Base-by-base conservation (phyloP, 2,113 vertebrate genomes). In the Crotophaga sulcirostris region DNA sequence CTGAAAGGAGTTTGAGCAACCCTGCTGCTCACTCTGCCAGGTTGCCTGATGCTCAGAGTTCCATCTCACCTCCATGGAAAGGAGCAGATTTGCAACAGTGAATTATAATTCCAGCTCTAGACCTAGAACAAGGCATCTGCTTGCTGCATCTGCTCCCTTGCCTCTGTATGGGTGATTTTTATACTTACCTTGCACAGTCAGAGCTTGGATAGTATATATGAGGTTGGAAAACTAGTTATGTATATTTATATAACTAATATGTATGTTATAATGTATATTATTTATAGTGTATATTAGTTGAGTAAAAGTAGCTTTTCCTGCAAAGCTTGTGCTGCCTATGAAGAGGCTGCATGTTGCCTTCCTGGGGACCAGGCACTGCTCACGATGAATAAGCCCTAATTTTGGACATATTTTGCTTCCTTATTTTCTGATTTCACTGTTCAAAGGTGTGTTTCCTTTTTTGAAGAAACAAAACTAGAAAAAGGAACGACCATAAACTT, bases 391-490 rank as follows among this genome's bases (percentile, higher is more conserved):
- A 82, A 62, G 17, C 34, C 28, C 62, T 69, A 60, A 33, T 92
- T 85, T 73, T 1, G 7, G 52, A 60, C 67, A 40, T 0, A 10
- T 68, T 85, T 84, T 82, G 28, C 85, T 96, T 96, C 94, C 96
- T 81, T 92, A 56, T 96, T 97, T 96, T 94, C 77, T 56, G 68
- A 92, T 92, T 95, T 89, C 88, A 51, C 83, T 88, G 13, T 38
- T 86, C 60, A 89, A 95, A 96, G 96, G 92, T 94, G 76, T 69
- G 79, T 93, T 96, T 92, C 89, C 90, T 62, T 95, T 81, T 90
- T 68, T 89, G 28, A 92, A 94, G 73, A 96, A 96, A 90, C 85
- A 89, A 90, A 97, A 97, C 90, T 88, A 94, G 88, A 96, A 95
- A 94, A 94, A 75, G 96, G 93, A 97, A 96, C 92, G 0, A 82